Evolutionary conservation across 1,140 invertebrate genomes (phyloP).

Genomic region (Hycleus cichorii): DNA sequence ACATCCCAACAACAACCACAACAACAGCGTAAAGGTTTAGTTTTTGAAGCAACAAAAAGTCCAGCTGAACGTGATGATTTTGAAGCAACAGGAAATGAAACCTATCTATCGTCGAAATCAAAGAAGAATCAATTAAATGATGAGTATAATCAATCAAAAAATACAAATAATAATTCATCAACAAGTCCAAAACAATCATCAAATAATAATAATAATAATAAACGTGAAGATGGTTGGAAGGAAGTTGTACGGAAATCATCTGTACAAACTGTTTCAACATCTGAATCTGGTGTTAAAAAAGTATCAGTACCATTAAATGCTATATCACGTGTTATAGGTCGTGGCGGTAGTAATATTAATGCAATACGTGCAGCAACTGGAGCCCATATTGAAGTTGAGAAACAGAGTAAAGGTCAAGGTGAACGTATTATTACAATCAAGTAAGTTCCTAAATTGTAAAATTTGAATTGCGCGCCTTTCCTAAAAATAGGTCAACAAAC

Average conservation of each 20-base stretch:
- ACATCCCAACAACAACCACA: constrained; percentile 1
- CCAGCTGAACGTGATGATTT: constrained; percentile 61
- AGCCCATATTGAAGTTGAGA: constrained; percentile 96
- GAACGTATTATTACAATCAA: constrained; percentile 93
- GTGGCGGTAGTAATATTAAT: constrained; percentile 95
- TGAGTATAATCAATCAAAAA: constrained; percentile 2
- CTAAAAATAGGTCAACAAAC: too few relatives aligned
- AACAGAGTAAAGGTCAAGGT: constrained; percentile 88
- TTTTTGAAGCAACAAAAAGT: constrained; percentile 54
- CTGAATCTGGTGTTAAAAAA: constrained; percentile 61
- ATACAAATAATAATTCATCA: constrained; percentile 7
- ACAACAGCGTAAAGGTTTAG: constrained; percentile 44
- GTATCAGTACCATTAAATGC: constrained; percentile 90
- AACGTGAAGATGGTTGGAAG: constrained; percentile 91
- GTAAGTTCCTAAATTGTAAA: constrained; percentile 44
- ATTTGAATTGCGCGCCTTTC: too few relatives aligned
- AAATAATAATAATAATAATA: constrained; percentile 39
- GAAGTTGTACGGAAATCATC: constrained; percentile 84
- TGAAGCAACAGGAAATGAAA: constrained; percentile 58
- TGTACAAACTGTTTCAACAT: constrained; percentile 44
- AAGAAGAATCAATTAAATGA: constrained; percentile 40
- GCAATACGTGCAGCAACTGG: constrained; percentile 89
- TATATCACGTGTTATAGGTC: constrained; percentile 91
- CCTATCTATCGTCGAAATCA: constrained; percentile 46
- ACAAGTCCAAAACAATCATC: constrained; percentile 62